Evolutionary conservation across 2,113 vertebrate species (phyloP).

Genomic region (rabbit (Oryctolagus cuniculus)): mOryCun1.1 NC_091432.1:218154001-218154500

Average conservation of each 20-base stretch:
- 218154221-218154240: neutral
- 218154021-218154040: neutral
- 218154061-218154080: neutral
- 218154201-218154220: neutral
- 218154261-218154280: neutral
- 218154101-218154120: neutral
- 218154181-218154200: neutral
- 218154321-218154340: slow-evolving; percentile 4
- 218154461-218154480: no score
- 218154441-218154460: neutral
- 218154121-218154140: neutral
- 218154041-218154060: neutral
- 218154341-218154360: neutral
- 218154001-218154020: neutral
- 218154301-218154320: neutral
- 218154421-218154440: neutral
- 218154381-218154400: neutral
- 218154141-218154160: neutral
- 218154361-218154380: neutral
- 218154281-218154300: neutral
- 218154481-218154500: no score
- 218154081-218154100: neutral
- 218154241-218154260: neutral
- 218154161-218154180: neutral
- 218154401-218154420: neutral